Evolutionary conservation across 2,888 invertebrate species (phyloP).

Genomic region (Rotaria socialis): DNA sequence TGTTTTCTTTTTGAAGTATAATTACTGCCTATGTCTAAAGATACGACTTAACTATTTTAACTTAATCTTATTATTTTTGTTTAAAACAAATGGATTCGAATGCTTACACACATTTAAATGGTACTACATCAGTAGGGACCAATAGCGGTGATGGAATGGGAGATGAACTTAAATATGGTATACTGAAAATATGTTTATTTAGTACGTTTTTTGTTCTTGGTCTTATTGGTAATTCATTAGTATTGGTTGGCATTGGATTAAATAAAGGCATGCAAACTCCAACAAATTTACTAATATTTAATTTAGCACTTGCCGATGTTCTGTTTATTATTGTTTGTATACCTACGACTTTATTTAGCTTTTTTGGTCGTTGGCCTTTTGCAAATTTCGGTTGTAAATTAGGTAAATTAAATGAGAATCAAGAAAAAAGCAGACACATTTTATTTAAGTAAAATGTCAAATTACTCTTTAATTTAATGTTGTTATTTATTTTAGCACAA

Average conservation of each 20-base stretch:
- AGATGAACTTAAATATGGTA: background rate
- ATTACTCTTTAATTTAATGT: too few relatives aligned
- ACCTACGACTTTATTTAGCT: background rate
- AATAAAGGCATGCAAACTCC: constrained; percentile 35
- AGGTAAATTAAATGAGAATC: background rate
- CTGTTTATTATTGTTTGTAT: constrained; percentile 13
- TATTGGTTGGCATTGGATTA: background rate
- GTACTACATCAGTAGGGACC: background rate
- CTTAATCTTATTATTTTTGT: too few relatives aligned
- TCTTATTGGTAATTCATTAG: constrained; percentile 34
- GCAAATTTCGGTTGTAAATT: background rate
- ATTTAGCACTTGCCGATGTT: background rate
- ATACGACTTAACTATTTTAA: background rate
- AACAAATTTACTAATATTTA: constrained; percentile 19
- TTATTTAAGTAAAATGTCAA: too few relatives aligned
- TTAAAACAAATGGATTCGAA: background rate
- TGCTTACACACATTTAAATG: background rate
- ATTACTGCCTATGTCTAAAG: background rate
- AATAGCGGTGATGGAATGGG: background rate
- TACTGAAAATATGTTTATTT: constrained; percentile 31
- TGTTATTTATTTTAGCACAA: background rate
- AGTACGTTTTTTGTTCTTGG: constrained; percentile 5
- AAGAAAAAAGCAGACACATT: too few relatives aligned
- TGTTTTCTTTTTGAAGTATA: background rate
- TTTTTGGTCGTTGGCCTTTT: constrained; percentile 30